phyloP scores from a whole-genome alignment of 1,140 invertebrate genomes.

The Drosophila virilis region DNA sequence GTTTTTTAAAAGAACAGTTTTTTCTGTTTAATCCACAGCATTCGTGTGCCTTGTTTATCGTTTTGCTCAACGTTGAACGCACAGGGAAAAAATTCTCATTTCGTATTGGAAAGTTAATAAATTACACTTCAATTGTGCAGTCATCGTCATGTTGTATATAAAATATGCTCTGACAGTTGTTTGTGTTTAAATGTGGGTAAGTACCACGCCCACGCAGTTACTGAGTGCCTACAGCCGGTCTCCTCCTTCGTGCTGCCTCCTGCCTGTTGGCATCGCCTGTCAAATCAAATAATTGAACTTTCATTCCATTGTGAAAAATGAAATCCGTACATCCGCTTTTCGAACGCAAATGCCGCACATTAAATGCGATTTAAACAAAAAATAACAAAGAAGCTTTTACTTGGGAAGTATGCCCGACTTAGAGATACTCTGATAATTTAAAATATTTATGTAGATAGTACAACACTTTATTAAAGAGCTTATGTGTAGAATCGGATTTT shows the following conservation, averaged over 20 bases:
- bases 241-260: constrained; percentile 30
- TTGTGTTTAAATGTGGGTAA: constrained; percentile 28
- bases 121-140: constrained; percentile 74
- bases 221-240: background rate
- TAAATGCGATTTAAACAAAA: constrained; percentile 69
- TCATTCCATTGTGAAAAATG: constrained; percentile 79
- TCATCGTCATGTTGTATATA: constrained; percentile 64
- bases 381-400: constrained; percentile 1
- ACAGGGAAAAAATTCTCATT: constrained; percentile 37
- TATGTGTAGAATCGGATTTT: too few relatives aligned
- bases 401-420: background rate
- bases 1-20: background rate
- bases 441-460: too few relatives aligned
- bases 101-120: constrained; percentile 60
- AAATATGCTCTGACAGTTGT: constrained; percentile 52
- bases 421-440: background rate
- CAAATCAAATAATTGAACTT: constrained; percentile 82
- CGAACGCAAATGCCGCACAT: constrained; percentile 69
- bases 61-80: constrained; percentile 13
- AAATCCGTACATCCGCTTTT: constrained; percentile 41
- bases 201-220: constrained; percentile 6
- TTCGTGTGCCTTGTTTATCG: constrained; percentile 32
- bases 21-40: background rate
- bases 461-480: background rate
- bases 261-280: constrained; percentile 55